Conservation (phyloP, 2,888 invertebrate species). For the Uropetala carovei region DNA sequence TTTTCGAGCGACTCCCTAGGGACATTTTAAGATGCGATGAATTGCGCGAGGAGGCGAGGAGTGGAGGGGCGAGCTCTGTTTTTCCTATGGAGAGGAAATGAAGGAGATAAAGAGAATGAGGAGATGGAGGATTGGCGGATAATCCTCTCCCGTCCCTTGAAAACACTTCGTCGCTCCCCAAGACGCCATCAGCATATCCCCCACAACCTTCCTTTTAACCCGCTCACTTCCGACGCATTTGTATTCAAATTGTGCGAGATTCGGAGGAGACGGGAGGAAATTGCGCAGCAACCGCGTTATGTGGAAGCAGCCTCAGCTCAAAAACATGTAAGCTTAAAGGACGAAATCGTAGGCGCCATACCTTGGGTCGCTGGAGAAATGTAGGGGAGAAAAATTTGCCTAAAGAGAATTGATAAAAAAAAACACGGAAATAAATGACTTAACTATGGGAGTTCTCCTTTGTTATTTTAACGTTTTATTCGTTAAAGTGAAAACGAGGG, state of each 20-base stretch:
- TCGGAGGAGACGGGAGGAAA: background rate
- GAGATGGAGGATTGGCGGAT: background rate
- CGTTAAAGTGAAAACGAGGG: background rate
- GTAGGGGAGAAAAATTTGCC: background rate
- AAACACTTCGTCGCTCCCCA: background rate
- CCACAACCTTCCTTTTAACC: background rate
- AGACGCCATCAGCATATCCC: background rate
- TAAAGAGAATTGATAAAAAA: background rate
- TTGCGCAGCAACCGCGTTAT: background rate
- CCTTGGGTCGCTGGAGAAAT: background rate
- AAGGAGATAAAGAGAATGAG: background rate
- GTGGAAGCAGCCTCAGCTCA: background rate
- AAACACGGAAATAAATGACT: background rate
- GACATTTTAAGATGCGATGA: too few relatives aligned
- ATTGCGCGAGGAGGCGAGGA: too few relatives aligned
- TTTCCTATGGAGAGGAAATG: too few relatives aligned
- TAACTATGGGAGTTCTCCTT: background rate
- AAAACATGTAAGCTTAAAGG: background rate
- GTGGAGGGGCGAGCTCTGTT: too few relatives aligned
- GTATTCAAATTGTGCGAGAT: slow-evolving; percentile 15
- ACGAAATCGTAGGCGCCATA: background rate
- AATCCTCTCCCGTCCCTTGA: background rate
- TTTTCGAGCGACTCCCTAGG: too few relatives aligned
- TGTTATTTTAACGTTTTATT: background rate
- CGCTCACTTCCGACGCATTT: background rate